These are phyloP conservation scores for Volucella inanis DNA, from an alignment of 2,888 invertebrate species.

Conservation along the genomic window DNA sequence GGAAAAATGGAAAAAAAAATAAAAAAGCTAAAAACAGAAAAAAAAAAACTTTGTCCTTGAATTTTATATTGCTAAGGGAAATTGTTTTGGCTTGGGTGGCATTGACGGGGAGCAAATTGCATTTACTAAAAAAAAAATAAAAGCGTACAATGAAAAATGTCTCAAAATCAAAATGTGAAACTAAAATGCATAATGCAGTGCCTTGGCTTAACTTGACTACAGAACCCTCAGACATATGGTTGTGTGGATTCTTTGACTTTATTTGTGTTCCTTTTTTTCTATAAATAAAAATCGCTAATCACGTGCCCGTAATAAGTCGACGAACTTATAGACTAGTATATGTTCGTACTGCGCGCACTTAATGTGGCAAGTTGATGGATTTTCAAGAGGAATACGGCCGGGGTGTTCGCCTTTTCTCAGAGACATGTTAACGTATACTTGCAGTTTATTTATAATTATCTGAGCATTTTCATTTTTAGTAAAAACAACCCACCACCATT, in stretches of 20 bases:
- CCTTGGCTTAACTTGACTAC: constrained; percentile 8
- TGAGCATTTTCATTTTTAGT: constrained; percentile 31
- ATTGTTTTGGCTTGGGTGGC: constrained; percentile 48
- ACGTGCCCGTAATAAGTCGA: constrained; percentile 52
- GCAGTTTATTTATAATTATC: constrained; percentile 32
- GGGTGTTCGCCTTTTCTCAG: not conserved
- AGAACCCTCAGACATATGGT: constrained; percentile 7
- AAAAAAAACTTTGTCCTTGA: constrained; percentile 47
- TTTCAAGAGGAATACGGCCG: not conserved
- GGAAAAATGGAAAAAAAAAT: not conserved
- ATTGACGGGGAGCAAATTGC: constrained; percentile 58
- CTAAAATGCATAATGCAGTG: not conserved
- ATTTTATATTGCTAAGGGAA: constrained; percentile 28
- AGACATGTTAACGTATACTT: constrained; percentile 18
- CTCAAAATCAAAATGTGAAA: not conserved
- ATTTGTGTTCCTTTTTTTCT: constrained; percentile 12
- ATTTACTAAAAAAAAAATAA: constrained; percentile 36
- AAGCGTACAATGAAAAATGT: not conserved
- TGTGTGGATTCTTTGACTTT: not conserved
- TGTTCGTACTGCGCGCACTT: not conserved
- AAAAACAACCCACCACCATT: constrained; percentile 8
- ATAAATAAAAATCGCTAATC: constrained; percentile 40
- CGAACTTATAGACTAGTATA: constrained; percentile 17
- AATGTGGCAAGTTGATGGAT: constrained; percentile 19
- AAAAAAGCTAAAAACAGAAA: not conserved